Conservation (phyloP, 2,797 vertebrate genomes). For the Todus mexicanus region DNA sequence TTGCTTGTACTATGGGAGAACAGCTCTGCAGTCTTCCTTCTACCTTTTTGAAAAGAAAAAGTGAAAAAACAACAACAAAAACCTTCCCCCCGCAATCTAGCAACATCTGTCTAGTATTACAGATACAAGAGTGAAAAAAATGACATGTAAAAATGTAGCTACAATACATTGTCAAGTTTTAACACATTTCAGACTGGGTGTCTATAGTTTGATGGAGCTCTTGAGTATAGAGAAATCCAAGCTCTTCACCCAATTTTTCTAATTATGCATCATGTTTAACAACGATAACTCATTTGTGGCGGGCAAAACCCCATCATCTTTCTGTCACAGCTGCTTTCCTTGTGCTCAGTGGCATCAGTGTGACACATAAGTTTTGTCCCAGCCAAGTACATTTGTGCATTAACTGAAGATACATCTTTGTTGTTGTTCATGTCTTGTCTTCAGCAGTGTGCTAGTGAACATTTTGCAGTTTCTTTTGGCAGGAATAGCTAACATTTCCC, state of each 20-base stretch:
- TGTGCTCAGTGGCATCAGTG: background rate
- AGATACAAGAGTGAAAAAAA: background rate
- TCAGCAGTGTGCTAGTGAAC: background rate
- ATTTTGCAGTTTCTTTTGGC: background rate
- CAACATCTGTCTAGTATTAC: background rate
- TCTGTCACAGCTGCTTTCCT: background rate
- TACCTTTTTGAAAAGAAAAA: background rate
- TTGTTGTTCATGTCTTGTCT: background rate
- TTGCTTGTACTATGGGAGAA: conserved; percentile 20
- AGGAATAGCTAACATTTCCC: background rate
- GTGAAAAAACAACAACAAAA: background rate
- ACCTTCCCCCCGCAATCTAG: too few relatives aligned
- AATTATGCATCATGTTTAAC: background rate
- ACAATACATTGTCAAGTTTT: background rate
- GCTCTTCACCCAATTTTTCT: background rate
- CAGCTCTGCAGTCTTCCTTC: background rate
- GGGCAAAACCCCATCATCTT: background rate
- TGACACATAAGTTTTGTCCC: background rate
- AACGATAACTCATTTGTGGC: background rate
- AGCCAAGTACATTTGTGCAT: background rate
- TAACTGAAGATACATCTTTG: background rate
- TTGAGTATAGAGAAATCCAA: background rate
- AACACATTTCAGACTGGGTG: background rate
- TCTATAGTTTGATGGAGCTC: background rate
- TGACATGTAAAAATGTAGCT: background rate